Evolutionary conservation across 64 coral and sea anemone genomes (phyloP), one percentile per base, ranked within the genome.

Genomic region (Trachythela sp.): DNA sequence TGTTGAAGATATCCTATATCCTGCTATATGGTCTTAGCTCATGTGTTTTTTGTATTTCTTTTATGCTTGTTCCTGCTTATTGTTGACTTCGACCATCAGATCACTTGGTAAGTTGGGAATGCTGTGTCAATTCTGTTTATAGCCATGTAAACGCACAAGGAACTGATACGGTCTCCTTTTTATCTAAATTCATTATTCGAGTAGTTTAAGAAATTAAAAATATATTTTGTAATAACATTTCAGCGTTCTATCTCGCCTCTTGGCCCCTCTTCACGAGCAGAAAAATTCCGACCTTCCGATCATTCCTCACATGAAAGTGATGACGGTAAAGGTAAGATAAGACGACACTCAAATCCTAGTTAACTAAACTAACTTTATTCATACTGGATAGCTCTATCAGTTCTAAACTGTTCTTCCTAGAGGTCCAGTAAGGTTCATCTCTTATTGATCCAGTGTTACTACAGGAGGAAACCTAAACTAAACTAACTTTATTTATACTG

Each of bases 231-330:
- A n/a, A n/a, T n/a, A n/a, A 42, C 18, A 83, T 87, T 84, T 42
- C 39, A 99, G 96, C 94, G 95, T 80, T 99, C 96, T 8, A 29
- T 99, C 45, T 99, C 96, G 7, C 96, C 96, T 3, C 83, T 99
- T 36, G 94, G 92, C 13, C 90, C 92, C 4, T 88, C 90, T 80
- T 93, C 92, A n/a, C 58, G 93, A 38, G 49, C 71, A 89, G 93
- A 94, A 70, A 94, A 94, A 48, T 88, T 91, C 83, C 22, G 93
- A 42, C 45, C 93, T 11, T 94, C 93, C 34, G 93, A 94, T 60
- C 35, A 91, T 75, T 91, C 89, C 9, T 94, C 93, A 0, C 93
- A 94, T 87, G 93, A 89, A 17, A 94, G 93, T 51, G 93, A 94
- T 58, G 93, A 94, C 56, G 93, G 93, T 67, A 59, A 93, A n/a